Evolutionary conservation across 2,113 vertebrate genomes (phyloP).

Genomic region (Tretioscincus oriximinensis): DNA sequence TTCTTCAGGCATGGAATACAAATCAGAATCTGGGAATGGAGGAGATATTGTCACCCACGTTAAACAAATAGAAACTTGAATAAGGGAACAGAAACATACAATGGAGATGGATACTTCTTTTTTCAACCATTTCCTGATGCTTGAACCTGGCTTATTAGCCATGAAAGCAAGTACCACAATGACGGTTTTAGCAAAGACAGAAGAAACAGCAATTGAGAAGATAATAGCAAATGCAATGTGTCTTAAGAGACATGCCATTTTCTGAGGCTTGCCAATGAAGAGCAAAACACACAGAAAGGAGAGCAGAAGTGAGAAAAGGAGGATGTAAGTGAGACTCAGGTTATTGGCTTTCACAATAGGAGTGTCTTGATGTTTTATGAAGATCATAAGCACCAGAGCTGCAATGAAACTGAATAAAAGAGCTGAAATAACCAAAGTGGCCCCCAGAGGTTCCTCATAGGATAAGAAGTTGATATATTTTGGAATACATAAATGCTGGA

Average conservation of each 20-base stretch:
- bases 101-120: background rate
- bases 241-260: background rate
- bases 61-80: background rate
- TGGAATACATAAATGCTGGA: background rate
- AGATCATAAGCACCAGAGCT: background rate
- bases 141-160: background rate
- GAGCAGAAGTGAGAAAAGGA: background rate
- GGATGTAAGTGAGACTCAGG: background rate
- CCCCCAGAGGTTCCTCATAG: background rate
- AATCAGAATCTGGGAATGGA: background rate
- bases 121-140: background rate
- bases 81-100: background rate
- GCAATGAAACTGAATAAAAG: background rate
- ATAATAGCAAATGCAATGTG: background rate
- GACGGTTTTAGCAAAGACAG: background rate
- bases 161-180: background rate
- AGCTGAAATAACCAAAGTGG: background rate
- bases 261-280: background rate
- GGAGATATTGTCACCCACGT: background rate
- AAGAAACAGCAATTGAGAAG: background rate
- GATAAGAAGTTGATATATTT: background rate
- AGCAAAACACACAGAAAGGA: constrained; percentile 1
- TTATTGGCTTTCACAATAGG: background rate
- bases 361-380: background rate
- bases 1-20: background rate